phyloP scores from a whole-genome alignment of 2,888 invertebrate genomes.

The Strigamia crassipes region DNA sequence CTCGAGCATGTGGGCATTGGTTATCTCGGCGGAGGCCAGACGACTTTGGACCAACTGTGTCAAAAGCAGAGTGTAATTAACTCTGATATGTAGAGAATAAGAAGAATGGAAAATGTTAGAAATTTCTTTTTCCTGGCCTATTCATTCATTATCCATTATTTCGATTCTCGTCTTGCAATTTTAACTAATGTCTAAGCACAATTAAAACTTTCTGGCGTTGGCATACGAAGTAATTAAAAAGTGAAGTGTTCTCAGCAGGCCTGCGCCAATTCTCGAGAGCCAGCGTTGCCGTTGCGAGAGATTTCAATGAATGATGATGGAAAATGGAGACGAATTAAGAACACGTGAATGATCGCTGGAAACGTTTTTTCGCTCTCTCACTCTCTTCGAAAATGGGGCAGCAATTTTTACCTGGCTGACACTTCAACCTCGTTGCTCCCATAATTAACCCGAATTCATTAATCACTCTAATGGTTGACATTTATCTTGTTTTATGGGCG shows the following conservation, averaged over 20 bases:
- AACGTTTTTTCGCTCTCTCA: neutral
- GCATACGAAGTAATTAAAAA: slow-evolving; percentile 11
- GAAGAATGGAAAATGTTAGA: neutral
- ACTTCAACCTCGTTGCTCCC: slow-evolving; percentile 23
- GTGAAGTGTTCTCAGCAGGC: slow-evolving; percentile 16
- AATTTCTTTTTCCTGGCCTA: neutral
- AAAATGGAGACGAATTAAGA: slow-evolving; percentile 6
- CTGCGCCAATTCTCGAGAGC: slow-evolving; percentile 6
- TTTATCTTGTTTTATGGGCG: slow-evolving; percentile 21
- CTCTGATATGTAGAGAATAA: neutral
- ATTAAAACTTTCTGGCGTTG: slow-evolving; percentile 16
- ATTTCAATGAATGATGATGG: slow-evolving; percentile 6
- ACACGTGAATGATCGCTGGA: neutral
- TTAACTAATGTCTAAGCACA: neutral
- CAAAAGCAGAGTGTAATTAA: slow-evolving; percentile 21
- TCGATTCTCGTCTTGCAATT: neutral
- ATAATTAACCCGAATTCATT: slow-evolving; percentile 46
- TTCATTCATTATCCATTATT: neutral
- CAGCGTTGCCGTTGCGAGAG: neutral
- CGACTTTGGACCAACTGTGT: neutral
- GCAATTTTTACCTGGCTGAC: slow-evolving; percentile 37
- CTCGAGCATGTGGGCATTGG: neutral
- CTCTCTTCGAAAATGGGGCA: slow-evolving; percentile 1
- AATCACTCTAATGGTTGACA: slow-evolving; percentile 41
- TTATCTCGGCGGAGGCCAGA: slow-evolving; percentile 6